Conservation (phyloP, 2,888 invertebrate species). For the Nineta flava region DNA sequence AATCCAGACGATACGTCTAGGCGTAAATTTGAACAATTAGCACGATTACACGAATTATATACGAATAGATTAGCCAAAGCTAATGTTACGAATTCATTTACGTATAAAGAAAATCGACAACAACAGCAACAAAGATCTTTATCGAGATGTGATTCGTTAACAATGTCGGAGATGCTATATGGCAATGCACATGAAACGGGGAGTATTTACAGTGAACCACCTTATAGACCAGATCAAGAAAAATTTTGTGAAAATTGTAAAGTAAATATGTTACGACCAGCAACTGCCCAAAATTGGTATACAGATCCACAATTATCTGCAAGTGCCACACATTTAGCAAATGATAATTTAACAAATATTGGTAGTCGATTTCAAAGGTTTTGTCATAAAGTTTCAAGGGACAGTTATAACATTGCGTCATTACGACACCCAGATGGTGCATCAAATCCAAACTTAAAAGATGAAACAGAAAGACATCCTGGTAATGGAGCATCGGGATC, state of each 20-base stretch:
- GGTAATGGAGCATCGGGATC: slow-evolving; percentile 40
- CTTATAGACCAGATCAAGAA: slow-evolving; percentile 50
- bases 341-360: slow-evolving; percentile 18
- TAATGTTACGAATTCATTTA: slow-evolving; percentile 45
- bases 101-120: slow-evolving; percentile 32
- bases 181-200: slow-evolving; percentile 55
- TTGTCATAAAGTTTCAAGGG: slow-evolving; percentile 38
- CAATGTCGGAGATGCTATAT: slow-evolving; percentile 50
- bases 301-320: slow-evolving; percentile 34
- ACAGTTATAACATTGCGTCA: slow-evolving; percentile 40
- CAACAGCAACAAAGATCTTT: slow-evolving; percentile 27
- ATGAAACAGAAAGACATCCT: slow-evolving; percentile 43
- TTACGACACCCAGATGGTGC: slow-evolving; percentile 83
- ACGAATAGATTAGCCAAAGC: slow-evolving; percentile 63
- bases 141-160: slow-evolving; percentile 53
- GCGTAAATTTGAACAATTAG: slow-evolving; percentile 62
- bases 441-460: slow-evolving; percentile 77
- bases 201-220: slow-evolving; percentile 76
- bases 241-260: slow-evolving; percentile 64
- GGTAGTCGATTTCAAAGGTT: slow-evolving; percentile 44
- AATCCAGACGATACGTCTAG: slow-evolving; percentile 24
- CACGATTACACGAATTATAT: slow-evolving; percentile 66
- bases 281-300: slow-evolving; percentile 50
- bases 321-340: slow-evolving; percentile 31
- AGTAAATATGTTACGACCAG: slow-evolving; percentile 50